These are phyloP conservation scores for Sitodiplosis mosellana DNA, from an alignment of 1,140 invertebrate species.

Conservation along the genomic window DNA sequence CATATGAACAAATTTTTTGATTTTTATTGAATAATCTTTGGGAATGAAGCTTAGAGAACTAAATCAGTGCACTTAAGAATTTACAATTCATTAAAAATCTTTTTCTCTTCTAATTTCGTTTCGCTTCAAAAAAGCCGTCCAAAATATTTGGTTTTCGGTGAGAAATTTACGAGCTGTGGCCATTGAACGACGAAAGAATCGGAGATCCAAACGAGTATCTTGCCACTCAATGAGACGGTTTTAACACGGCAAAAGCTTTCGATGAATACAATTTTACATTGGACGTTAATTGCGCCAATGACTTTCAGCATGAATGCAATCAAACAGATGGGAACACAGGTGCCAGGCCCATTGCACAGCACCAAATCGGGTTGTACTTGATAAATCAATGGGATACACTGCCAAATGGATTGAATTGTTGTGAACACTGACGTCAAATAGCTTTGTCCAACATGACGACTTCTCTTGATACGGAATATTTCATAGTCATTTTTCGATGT, in stretches of 20 bases:
- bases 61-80: no score
- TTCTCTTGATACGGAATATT: constrained; percentile 53
- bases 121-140: constrained; percentile 30
- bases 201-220: constrained; percentile 64
- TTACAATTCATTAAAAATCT: no score
- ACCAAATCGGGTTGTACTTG: constrained; percentile 55
- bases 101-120: no score
- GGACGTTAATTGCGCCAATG: constrained; percentile 36
- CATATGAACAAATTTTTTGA: no score
- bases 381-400: constrained; percentile 49
- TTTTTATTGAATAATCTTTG: no score
- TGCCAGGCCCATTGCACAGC: constrained; percentile 78
- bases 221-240: constrained; percentile 71
- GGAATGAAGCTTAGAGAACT: no score
- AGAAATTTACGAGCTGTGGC: constrained; percentile 42
- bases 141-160: constrained; percentile 40
- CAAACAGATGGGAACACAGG: constrained; percentile 40
- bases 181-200: constrained; percentile 87
- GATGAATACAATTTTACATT: constrained; percentile 65
- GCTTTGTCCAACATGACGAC: constrained; percentile 72
- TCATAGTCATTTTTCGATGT: constrained; percentile 24
- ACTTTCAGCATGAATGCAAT: constrained; percentile 47
- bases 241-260: constrained; percentile 89
- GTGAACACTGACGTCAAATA: constrained; percentile 61
- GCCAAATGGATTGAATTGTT: constrained; percentile 49